Percentiles rank a stretch among this genome's conserved stretches.
Evolutionary conservation across 2,797 vertebrate species (phyloP).

Genomic region (Acrossocheilus fasciatus): DNA sequence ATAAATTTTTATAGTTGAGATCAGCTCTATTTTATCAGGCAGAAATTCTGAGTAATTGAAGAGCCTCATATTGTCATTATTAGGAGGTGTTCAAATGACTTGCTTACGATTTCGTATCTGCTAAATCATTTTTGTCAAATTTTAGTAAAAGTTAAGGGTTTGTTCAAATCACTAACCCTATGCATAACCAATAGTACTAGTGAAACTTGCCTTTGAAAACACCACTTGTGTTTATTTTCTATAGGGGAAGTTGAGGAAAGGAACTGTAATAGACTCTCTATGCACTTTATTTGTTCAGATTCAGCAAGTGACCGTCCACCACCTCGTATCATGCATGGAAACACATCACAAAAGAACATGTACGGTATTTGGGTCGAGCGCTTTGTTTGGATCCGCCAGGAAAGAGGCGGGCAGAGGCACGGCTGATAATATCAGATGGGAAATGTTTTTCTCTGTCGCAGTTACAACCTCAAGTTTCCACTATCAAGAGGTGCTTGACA

Average conservation of each 20-base stretch:
- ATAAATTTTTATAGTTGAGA: not conserved
- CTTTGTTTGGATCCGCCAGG: slow-evolving; percentile 69
- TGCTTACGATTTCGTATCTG: not conserved
- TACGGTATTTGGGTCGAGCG: slow-evolving; percentile 25
- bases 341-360: not conserved
- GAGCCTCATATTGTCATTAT: not conserved
- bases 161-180: not conserved
- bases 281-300: not conserved
- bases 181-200: not conserved
- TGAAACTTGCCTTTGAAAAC: not conserved
- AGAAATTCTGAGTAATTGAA: not conserved
- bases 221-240: not conserved
- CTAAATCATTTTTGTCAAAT: not conserved
- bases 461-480: slow-evolving; percentile 29
- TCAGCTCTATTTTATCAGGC: not conserved
- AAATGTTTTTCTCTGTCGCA: slow-evolving; percentile 67
- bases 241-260: slow-evolving; percentile 12
- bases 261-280: slow-evolving; percentile 1
- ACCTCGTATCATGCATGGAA: not conserved
- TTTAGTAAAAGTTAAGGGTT: not conserved
- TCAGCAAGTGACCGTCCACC: not conserved
- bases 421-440: slow-evolving; percentile 73
- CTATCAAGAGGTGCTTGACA: not conserved
- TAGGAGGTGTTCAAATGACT: not conserved
- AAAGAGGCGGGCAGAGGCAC: slow-evolving; percentile 69